phyloP scores from a whole-genome alignment of 2,113 vertebrate species.

The Pleuronectes platessa region DNA sequence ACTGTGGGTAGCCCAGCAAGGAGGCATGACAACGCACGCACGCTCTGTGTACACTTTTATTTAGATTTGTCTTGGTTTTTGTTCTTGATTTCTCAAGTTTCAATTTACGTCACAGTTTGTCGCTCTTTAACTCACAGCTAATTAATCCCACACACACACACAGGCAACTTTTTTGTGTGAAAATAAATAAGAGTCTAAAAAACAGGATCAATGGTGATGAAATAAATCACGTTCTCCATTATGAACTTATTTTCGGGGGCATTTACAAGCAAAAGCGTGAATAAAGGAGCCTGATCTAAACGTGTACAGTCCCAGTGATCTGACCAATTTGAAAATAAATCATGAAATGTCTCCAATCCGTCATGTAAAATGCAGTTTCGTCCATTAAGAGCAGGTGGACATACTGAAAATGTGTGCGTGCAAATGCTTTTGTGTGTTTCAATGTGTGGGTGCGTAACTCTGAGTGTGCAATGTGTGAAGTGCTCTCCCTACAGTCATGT shows the following conservation, averaged over 20 bases:
- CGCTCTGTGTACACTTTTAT: too few relatives aligned
- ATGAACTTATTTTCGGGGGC: not conserved
- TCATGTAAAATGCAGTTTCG: constrained; percentile 6
- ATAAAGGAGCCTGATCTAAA: not conserved
- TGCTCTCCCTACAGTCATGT: constrained; percentile 68
- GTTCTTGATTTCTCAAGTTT: too few relatives aligned
- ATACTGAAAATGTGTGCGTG: constrained; percentile 19
- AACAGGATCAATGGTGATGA: too few relatives aligned
- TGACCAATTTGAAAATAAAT: not conserved
- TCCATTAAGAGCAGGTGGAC: constrained; percentile 21
- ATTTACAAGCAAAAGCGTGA: not conserved
- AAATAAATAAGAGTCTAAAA: too few relatives aligned
- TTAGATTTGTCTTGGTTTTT: too few relatives aligned
- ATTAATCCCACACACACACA: too few relatives aligned
- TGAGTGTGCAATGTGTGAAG: constrained; percentile 62
- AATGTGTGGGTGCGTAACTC: constrained; percentile 53
- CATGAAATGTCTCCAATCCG: constrained; percentile 3
- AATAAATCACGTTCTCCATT: not conserved
- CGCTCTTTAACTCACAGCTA: too few relatives aligned
- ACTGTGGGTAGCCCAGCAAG: constrained; percentile 24
- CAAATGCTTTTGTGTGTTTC: constrained; percentile 28
- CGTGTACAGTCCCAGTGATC: not conserved
- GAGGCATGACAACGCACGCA: constrained; percentile 5
- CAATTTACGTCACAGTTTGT: too few relatives aligned
- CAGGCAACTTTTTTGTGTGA: too few relatives aligned